Base-by-base conservation (phyloP, 2,888 invertebrate species). In the Odontocolon sp. region DNA sequence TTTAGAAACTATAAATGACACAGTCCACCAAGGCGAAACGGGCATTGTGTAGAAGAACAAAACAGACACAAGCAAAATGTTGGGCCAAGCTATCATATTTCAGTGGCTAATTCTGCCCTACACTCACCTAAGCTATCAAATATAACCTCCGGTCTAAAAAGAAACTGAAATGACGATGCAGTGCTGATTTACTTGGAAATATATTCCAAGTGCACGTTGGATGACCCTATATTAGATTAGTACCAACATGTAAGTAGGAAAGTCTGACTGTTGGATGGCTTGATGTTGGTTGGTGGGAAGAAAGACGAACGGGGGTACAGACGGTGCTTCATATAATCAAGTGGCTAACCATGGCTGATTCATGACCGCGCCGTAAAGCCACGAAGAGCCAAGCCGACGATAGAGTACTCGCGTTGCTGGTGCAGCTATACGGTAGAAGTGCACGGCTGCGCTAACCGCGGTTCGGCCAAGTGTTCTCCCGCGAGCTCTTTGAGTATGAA, bases 301-400 rank as follows among this genome's bases (percentile, higher is more conserved):
- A 61, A 50, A 50, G 26, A 63, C 50, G 33, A 33, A 33, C 45
- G 59, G 21, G 28, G 18, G 61, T 63, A 56, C 45, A 66, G 61
- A 54, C 61, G 45, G 33, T 42, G 67, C 57, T 72, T 57, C 63
- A 70, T 77, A 78, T 85, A 84, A 87, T 84, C 82, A 83, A 85
- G 87, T 82, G 84, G 83, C 82, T 84, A 83, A 84, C 87, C 83
- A 66, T 79, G 47, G 78, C 82, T 83, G 82, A 87, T 86, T 83
- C 83, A 83, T 80, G 77, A 63, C 77, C 72, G 33, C 28, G 50
- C 67, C 66, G 78, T 79, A 81, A 81, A 82, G 76, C 82, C 79
- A 59, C 80, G 73, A 76, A 81, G 76, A 71, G 56, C 45, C 64
- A 67, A 64, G 33, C 56, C 59, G 50, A 16, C 67, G 70, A 67